These are phyloP conservation scores for Galerucella pusilla DNA, from an alignment of 2,888 invertebrate genomes.

Conservation along the genomic window DNA sequence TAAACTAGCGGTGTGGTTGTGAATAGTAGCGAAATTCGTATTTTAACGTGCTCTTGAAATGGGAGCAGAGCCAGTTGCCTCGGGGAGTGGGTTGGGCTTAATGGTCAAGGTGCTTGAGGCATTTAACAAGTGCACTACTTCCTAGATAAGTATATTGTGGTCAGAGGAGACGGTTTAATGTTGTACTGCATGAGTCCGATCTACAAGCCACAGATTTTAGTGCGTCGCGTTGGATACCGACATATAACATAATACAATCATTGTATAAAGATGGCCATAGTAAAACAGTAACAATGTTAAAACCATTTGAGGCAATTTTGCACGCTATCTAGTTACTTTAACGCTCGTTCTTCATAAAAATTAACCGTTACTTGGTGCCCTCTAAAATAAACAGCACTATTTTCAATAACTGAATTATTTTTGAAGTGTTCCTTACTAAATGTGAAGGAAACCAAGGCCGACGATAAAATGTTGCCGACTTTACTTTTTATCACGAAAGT, in stretches of 20 bases:
- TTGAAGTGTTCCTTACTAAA: too few relatives aligned
- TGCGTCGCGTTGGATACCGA: neutral
- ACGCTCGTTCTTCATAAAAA: too few relatives aligned
- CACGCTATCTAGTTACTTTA: too few relatives aligned
- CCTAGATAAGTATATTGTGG: conserved; percentile 34
- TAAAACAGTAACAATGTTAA: too few relatives aligned
- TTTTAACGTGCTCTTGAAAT: conserved; percentile 31
- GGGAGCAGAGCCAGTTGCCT: conserved; percentile 39
- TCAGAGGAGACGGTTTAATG: conserved; percentile 19
- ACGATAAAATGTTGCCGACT: too few relatives aligned
- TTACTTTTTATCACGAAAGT: too few relatives aligned
- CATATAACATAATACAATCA: neutral
- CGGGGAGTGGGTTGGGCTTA: conserved; percentile 38
- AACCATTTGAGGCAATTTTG: too few relatives aligned
- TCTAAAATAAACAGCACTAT: too few relatives aligned
- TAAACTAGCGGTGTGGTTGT: conserved; percentile 29
- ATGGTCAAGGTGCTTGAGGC: conserved; percentile 30
- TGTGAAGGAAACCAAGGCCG: too few relatives aligned
- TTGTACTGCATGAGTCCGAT: conserved; percentile 6
- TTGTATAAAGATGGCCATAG: neutral
- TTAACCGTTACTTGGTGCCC: too few relatives aligned
- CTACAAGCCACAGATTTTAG: neutral
- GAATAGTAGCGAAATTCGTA: conserved; percentile 35
- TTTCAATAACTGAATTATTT: too few relatives aligned
- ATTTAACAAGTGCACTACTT: conserved; percentile 39